Base-by-base conservation (phyloP, 2,888 invertebrate genomes). In the Koerneria pararmatus region DNA sequence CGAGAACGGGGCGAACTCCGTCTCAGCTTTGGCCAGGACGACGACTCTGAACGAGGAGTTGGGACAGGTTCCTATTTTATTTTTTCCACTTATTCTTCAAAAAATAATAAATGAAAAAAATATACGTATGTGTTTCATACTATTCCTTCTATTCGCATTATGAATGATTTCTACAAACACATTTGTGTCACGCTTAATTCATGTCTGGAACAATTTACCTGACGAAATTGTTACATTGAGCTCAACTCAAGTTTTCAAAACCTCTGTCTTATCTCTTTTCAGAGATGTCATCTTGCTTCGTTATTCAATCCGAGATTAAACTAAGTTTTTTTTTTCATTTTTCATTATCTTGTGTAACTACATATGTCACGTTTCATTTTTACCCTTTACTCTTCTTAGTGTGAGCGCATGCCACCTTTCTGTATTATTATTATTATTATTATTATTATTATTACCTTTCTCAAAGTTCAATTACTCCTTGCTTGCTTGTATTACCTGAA, bases 1-100 rank as follows among this genome's bases (percentile, higher is more conserved):
- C 85, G 91, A 73, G 56, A 71, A 72, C 46, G 78, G 75, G 11
- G 77, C 78, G 61, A 78, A 77, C 27, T 77, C 75, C 66, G 76
- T 78, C 3, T 72, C 80, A n/a, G 80, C 82, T 8, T 90, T 76
- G 86, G 93, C 95, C 67, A 88, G 97, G 77, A 98, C 97, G 60
- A 97, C 98, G 34, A 97, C 97, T 35, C 88, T 98, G 67, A 98
- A 98, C 85, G 98, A 98, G 86, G 98, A 82, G 63, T 68, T 82
- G 65, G 82, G 82, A 32, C 82, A 82, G 71, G 72, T 46, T 1
- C n/a, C 46, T 46, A 15, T 41, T 41, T 15, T 53, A n/a, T 24
- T 19, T 19, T 11, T 24, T 24, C 11, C 54, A n/a, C 54, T 19
- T n/a, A 11, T 53, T n/a, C 24, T n/a, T n/a, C 54, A 11, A 48